Evolutionary conservation across 2,113 vertebrate genomes (phyloP), one percentile per base, ranked within the genome.

Genomic region (Macquaria australasica): DNA sequence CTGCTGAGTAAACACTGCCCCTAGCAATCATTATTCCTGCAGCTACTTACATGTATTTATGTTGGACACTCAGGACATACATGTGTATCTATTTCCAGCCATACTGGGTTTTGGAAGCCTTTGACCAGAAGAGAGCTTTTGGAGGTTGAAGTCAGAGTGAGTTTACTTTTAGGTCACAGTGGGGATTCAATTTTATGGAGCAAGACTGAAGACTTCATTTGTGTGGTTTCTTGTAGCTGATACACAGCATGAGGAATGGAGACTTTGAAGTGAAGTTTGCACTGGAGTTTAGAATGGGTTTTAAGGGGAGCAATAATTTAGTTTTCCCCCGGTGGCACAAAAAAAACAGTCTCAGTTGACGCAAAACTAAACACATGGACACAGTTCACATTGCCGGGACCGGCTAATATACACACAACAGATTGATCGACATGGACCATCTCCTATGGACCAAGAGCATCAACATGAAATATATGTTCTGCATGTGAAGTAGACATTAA

Each of bases 31-130:
- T 89, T 92, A 91, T 87, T 90, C 84, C 85, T 85, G 70, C 79
- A 77, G 81, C 79, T 89, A 91, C 88, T 85, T 92, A 77, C 66
- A 78, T 79, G 6, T 94, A 91, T 94, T 95, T 93, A 93, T 91
- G 72, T 92, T 93, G 90, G 90, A 93, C 81, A 77, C 62, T 77
- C 16, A 56, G 48, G 74, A 87, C 87, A 79, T 80, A 72, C 81
- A 75, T 81, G 85, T 79, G 66, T 77, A 88, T 93, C 90, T 93
- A 85, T 91, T 93, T 92, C 60, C 72, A 94, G 89, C 59, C 60
- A 56, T 55, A 45, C 43, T 72, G 75, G 60, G 71, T 64, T 93
- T 87, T 69, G 63, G 76, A 91, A 82, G 59, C 60, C 55, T 84
- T 84, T 81, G 39, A 86, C 85, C 69, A 81, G 78, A 77, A 48